These are phyloP conservation scores for Drosophila pseudoobscura DNA, from an alignment of 1,140 invertebrate species.

Conservation along the genomic window DNA sequence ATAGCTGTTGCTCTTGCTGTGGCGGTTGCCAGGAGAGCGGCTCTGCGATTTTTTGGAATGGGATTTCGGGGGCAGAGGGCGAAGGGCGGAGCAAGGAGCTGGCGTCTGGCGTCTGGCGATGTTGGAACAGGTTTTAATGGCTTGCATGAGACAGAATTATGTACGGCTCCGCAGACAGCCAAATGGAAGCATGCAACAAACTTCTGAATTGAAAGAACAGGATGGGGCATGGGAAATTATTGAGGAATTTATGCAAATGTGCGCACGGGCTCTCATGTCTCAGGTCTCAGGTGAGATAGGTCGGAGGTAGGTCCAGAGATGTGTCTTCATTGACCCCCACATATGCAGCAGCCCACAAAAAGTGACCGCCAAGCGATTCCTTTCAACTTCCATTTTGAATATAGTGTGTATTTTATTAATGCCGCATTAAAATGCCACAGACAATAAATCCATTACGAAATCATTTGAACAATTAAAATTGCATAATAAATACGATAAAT, in stretches of 20 bases:
- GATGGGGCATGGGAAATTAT: conserved; percentile 31
- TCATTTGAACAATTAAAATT: conserved; percentile 80
- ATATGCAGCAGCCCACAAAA: background rate
- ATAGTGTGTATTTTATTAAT: conserved; percentile 55
- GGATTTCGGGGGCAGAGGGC: background rate
- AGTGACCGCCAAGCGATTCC: conserved; percentile 18
- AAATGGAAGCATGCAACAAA: conserved; percentile 42
- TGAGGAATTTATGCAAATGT: conserved; percentile 11
- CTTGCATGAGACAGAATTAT: conserved; percentile 51
- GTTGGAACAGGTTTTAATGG: conserved; percentile 54
- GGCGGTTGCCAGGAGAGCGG: conserved; percentile 13
- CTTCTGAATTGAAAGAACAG: conserved; percentile 28
- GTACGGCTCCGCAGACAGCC: conserved; percentile 20
- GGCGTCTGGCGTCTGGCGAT: conserved; percentile 15
- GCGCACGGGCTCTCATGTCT: too few species aligned
- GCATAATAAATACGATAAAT: conserved; percentile 82
- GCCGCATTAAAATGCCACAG: conserved; percentile 69
- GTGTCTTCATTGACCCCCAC: conserved; percentile 7
- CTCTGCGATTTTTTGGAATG: conserved; percentile 25
- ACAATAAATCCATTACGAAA: conserved; percentile 81
- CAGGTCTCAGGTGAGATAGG: too few species aligned
- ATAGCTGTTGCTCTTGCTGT: too few species aligned
- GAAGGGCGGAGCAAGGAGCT: conserved; percentile 6
- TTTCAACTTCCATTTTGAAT: conserved; percentile 26
- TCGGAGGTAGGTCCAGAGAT: background rate